Evolutionary conservation across 2,888 invertebrate species (phyloP).

Genomic region (Idaea straminata): DNA sequence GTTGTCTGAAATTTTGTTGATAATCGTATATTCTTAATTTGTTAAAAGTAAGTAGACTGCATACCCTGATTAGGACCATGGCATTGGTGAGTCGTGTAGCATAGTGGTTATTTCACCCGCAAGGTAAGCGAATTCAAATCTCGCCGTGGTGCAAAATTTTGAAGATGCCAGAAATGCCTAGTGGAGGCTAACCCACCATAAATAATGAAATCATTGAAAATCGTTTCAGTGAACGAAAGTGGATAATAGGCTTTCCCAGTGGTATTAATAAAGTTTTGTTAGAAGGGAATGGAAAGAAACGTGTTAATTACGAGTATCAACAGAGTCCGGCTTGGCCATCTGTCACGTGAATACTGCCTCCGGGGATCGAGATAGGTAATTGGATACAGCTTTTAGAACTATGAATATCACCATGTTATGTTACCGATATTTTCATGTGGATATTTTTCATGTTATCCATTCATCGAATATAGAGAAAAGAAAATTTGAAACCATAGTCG

Average conservation of each 20-base stretch:
- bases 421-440: slow-evolving; percentile 3
- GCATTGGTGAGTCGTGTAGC: too few species aligned
- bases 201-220: background rate
- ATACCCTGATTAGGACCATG: too few species aligned
- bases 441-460: background rate
- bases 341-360: slow-evolving; percentile 55
- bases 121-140: too few species aligned
- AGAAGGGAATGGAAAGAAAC: slow-evolving; percentile 67
- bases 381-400: slow-evolving; percentile 28
- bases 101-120: too few species aligned
- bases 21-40: too few species aligned
- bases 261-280: slow-evolving; percentile 80
- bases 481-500: too few species aligned
- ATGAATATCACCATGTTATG: slow-evolving; percentile 16
- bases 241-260: slow-evolving; percentile 40
- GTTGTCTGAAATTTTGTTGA: too few species aligned
- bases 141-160: too few species aligned
- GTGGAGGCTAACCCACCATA: too few species aligned
- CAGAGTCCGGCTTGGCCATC: slow-evolving; percentile 54
- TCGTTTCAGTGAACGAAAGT: background rate
- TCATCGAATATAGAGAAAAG: too few species aligned
- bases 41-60: too few species aligned
- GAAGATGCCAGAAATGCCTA: too few species aligned
- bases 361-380: slow-evolving; percentile 39
- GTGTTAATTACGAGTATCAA: slow-evolving; percentile 78